Conservation (phyloP, 2,113 vertebrate genomes). For the Columba janthina region DNA sequence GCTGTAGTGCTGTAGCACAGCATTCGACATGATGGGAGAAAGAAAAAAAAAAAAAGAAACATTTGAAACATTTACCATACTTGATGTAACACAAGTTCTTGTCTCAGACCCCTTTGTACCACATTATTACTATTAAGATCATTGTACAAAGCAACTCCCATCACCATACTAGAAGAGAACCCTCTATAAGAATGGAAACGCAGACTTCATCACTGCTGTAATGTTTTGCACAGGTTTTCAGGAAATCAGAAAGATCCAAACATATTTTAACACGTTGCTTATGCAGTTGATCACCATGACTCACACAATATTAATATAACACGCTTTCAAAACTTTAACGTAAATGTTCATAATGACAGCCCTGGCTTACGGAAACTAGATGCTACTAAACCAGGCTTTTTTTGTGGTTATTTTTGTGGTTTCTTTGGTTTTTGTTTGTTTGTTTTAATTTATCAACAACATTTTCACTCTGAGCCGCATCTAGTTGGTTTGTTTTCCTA, state of each 20-base stretch:
- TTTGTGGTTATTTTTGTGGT: too few relatives aligned
- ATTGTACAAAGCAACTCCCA: not conserved
- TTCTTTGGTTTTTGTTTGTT: too few relatives aligned
- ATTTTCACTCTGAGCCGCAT: too few relatives aligned
- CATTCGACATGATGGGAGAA: not conserved
- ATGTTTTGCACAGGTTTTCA: conserved; percentile 1
- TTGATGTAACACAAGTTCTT: not conserved
- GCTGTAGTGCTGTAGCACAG: not conserved
- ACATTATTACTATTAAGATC: conserved; percentile 8
- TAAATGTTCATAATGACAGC: conserved; percentile 70
- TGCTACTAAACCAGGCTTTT: too few relatives aligned
- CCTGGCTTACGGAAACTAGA: conserved; percentile 34
- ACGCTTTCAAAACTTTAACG: conserved; percentile 67
- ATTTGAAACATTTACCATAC: not conserved
- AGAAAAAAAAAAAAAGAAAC: not conserved
- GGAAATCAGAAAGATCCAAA: conserved; percentile 44
- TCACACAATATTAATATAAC: conserved; percentile 65
- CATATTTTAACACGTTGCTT: conserved; percentile 37
- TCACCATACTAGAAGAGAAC: not conserved
- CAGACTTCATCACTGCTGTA: not conserved
- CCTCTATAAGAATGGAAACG: not conserved
- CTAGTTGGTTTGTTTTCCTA: too few relatives aligned
- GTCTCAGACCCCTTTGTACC: not conserved
- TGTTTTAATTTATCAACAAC: too few relatives aligned
- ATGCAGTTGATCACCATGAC: conserved; percentile 70